These are phyloP conservation scores for Lucilia sericata DNA, from an alignment of 1,140 invertebrate genomes.

Conservation along the genomic window DNA sequence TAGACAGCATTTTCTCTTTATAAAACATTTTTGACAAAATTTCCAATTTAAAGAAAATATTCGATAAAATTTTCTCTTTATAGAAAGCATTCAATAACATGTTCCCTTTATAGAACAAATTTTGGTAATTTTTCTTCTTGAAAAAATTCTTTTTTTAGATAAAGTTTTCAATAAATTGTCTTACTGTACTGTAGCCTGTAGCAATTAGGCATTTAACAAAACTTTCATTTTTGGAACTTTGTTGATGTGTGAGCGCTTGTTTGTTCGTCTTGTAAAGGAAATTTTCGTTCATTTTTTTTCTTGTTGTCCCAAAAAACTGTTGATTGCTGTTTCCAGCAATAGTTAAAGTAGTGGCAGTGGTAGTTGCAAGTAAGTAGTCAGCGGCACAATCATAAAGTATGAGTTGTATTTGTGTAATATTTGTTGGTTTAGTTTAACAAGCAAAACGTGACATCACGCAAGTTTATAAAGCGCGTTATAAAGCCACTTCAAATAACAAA, in stretches of 20 bases:
- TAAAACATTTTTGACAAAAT: no score
- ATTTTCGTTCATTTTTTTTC: neutral
- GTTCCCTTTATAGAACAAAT: no score
- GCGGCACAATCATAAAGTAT: neutral
- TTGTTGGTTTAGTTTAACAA: conserved; percentile 38
- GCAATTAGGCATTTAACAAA: conserved; percentile 39
- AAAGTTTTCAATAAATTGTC: no score
- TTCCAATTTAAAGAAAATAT: no score
- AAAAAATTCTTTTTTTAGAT: no score
- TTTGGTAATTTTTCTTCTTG: no score
- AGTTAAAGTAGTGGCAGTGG: neutral
- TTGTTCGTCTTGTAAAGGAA: conserved; percentile 1
- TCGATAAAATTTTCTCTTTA: no score
- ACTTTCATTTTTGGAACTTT: conserved; percentile 6
- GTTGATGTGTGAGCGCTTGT: neutral
- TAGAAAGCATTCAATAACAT: no score
- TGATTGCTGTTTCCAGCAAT: neutral
- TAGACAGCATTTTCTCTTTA: no score
- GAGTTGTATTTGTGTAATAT: conserved; percentile 14
- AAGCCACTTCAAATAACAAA: conserved; percentile 35
- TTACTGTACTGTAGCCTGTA: neutral
- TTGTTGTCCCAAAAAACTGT: conserved; percentile 4
- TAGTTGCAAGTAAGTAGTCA: neutral
- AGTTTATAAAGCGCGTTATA: conserved; percentile 42
- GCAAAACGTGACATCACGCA: conserved; percentile 43